Conservation (phyloP, 2,888 invertebrate genomes). For the Stegophylla sp. region DNA sequence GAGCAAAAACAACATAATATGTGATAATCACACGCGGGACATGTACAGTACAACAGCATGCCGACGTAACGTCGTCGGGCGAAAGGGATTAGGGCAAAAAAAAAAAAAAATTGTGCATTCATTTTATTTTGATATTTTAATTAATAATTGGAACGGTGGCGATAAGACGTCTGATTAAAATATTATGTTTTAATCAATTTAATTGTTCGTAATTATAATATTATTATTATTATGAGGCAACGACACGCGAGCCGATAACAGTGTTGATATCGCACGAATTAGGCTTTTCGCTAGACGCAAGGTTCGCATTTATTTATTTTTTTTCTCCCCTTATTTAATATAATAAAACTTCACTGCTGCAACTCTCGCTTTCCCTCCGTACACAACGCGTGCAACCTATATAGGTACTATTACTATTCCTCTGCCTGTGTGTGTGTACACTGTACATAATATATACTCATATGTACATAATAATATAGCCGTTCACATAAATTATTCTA, state of each 20-base stretch:
- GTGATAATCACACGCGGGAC: not conserved
- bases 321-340: not conserved
- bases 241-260: slow-evolving; percentile 57
- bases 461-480: not conserved
- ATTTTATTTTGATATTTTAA: slow-evolving; percentile 56
- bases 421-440: not conserved
- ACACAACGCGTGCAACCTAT: no score
- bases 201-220: slow-evolving; percentile 56
- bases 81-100: not conserved
- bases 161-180: slow-evolving; percentile 55
- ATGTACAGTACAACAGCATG: not conserved
- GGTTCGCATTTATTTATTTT: slow-evolving; percentile 1
- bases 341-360: no score
- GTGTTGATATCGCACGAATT: slow-evolving; percentile 56
- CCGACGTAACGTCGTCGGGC: not conserved
- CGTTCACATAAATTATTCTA: not conserved
- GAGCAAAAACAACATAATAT: not conserved
- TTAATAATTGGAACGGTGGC: slow-evolving; percentile 53
- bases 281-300: slow-evolving; percentile 48
- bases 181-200: slow-evolving; percentile 59
- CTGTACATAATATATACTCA: not conserved
- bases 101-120: slow-evolving; percentile 27
- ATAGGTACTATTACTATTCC: no score
- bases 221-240: slow-evolving; percentile 46
- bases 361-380: no score